A percentile compares a stretch with the other conserved stretches of the same genome.
phyloP scores from a whole-genome alignment of 2,888 invertebrate species.

The Clitarchus hookeri region DNA sequence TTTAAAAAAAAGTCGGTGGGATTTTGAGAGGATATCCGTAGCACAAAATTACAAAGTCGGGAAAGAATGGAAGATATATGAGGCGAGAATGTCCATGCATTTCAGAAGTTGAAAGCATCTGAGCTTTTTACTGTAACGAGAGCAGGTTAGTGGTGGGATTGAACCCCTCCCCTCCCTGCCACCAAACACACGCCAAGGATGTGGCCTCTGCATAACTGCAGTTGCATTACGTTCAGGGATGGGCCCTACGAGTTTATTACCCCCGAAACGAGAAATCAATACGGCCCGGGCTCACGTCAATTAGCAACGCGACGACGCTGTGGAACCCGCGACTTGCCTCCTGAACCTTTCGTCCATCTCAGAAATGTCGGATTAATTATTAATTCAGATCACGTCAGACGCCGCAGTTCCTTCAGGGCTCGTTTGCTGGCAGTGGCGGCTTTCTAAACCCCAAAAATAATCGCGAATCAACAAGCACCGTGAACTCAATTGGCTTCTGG shows the following conservation, averaged over 20 bases:
- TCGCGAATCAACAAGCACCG: not conserved
- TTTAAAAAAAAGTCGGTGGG: no score
- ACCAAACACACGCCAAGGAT: no score
- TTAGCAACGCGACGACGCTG: not conserved
- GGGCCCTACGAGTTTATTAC: not conserved
- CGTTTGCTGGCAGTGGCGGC: not conserved
- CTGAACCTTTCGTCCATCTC: not conserved
- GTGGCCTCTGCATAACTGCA: no score
- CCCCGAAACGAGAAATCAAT: not conserved
- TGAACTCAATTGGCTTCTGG: not conserved
- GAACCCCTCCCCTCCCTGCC: no score
- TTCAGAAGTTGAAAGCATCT: no score
- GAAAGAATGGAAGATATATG: no score
- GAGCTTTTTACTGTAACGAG: no score
- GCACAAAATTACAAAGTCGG: no score
- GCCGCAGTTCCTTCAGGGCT: not conserved
- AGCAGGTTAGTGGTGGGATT: no score
- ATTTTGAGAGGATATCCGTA: no score
- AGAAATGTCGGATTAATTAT: not conserved
- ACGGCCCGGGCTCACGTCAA: not conserved
- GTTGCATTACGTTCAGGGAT: not conserved
- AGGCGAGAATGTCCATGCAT: no score
- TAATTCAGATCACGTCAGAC: not conserved
- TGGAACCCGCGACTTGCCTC: not conserved
- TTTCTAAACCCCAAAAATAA: not conserved